Conservation (phyloP, 2,113 vertebrate species). For the Callionymus lyra region DNA sequence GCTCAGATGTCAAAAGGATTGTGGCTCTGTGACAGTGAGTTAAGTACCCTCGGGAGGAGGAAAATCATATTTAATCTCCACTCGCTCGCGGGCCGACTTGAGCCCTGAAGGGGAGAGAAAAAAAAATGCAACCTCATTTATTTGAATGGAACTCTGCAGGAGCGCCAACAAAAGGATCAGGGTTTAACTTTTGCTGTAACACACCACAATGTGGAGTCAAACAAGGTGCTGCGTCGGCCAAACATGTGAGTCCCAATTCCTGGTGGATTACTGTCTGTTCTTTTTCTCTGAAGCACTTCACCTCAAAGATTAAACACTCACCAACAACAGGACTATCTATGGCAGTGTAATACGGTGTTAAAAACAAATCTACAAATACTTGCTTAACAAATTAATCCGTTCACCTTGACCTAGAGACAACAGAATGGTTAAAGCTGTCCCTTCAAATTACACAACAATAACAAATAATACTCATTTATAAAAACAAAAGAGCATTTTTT, state of each 20-base stretch:
- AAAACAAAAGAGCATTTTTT: too few relatives aligned
- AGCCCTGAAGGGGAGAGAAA: not conserved
- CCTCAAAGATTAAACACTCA: not conserved
- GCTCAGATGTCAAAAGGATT: slow-evolving; percentile 33
- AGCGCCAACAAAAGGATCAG: not conserved
- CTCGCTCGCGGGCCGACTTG: not conserved
- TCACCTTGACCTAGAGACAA: too few relatives aligned
- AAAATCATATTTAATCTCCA: slow-evolving; percentile 7
- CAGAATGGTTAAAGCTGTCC: too few relatives aligned
- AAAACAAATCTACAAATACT: too few relatives aligned
- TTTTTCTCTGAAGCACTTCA: not conserved
- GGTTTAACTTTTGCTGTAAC: not conserved
- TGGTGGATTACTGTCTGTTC: not conserved
- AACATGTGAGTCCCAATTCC: not conserved
- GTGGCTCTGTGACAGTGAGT: slow-evolving; percentile 17
- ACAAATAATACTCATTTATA: too few relatives aligned
- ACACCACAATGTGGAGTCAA: not conserved
- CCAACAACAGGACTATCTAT: not conserved
- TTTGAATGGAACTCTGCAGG: slow-evolving; percentile 1
- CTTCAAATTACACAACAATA: too few relatives aligned
- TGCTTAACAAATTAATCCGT: too few relatives aligned
- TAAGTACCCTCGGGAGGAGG: slow-evolving; percentile 13
- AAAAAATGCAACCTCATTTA: not conserved
- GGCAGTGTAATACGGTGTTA: too few relatives aligned
- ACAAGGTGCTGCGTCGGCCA: not conserved